Base-by-base conservation (phyloP, 2,113 vertebrate genomes). In the Eupsittula cactorum region DNA sequence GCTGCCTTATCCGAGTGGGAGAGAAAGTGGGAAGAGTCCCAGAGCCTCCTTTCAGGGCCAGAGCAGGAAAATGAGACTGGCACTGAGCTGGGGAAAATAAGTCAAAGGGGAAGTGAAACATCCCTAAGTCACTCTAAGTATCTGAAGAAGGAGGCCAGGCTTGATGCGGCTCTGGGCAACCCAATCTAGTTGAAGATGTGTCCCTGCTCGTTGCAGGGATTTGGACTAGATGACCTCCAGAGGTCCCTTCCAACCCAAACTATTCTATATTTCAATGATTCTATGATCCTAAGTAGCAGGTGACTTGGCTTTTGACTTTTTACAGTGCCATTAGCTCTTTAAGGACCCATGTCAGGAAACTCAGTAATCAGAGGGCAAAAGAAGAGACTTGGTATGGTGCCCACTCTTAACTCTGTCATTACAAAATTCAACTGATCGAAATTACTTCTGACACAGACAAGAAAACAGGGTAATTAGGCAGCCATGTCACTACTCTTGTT, bases 31-130 rank as follows among this genome's bases (percentile, higher is more conserved):
- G 50, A 65, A 92, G 67, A 95, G n/a, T 42, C 70, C 52, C 74
- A 76, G 86, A 93, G 59, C 59, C 77, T 91, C 39, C 62, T 97
- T 93, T 88, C 67, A 73, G n/a, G 33, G 29, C 60, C 49, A 75
- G 57, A 68, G 52, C 74, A 77, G 25, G 62, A 92, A 84, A 52
- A 83, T 37, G 68, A 62, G 20, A 31, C 39, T 49, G 77, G 16
- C 53, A 23, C 20, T 68, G 9, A 78, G 44, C n/a, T 59, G 13
- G 11, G 24, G 59, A 93, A 90, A 90, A 49, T 28, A 91, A 86
- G 12, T 16, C 44, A 60, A 69, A 78, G 3, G 19, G 20, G 15
- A 60, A 68, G 50, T 52, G 50, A 95, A 95, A 46, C 13, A 44
- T 70, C 17, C 7, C 7, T 9, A 0, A 1, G 16, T 90, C 29